Conservation (phyloP, 1,140 invertebrate genomes). For the Hycleus phaleratus region DNA sequence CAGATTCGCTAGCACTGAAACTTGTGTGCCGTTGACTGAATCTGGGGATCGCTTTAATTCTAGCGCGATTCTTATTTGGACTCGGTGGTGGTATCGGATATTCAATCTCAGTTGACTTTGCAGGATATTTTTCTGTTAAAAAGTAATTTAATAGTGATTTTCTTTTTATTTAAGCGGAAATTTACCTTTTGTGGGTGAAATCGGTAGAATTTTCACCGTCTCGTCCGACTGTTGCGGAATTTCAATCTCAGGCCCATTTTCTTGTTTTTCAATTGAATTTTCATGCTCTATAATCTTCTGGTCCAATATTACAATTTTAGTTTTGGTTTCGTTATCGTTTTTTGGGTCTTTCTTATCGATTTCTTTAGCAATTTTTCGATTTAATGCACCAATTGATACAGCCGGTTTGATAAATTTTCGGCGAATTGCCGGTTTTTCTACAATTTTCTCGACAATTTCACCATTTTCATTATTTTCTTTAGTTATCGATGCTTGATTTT, state of each 20-base stretch:
- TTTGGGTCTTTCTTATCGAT: neutral
- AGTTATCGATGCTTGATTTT: too few relatives aligned
- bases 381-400: constrained; percentile 18
- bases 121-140: too few relatives aligned
- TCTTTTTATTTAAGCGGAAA: too few relatives aligned
- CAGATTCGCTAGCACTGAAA: constrained; percentile 38
- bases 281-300: constrained; percentile 1
- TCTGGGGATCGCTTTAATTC: constrained; percentile 36
- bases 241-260: too few relatives aligned
- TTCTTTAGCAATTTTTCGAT: constrained; percentile 13
- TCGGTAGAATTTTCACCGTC: too few relatives aligned
- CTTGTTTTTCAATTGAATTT: too few relatives aligned
- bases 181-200: too few relatives aligned
- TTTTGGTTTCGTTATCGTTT: constrained; percentile 4
- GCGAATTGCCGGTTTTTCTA: neutral
- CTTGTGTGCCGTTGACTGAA: constrained; percentile 31
- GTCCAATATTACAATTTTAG: constrained; percentile 5
- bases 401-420: constrained; percentile 24
- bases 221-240: too few relatives aligned
- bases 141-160: too few relatives aligned
- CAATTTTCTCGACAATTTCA: neutral
- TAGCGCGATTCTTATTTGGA: constrained; percentile 34
- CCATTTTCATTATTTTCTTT: neutral
- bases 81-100: constrained; percentile 32
- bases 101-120: constrained; percentile 9